These are phyloP conservation scores for Laothoe populi DNA, from an alignment of 2,888 invertebrate species.

Conservation along the genomic window DNA sequence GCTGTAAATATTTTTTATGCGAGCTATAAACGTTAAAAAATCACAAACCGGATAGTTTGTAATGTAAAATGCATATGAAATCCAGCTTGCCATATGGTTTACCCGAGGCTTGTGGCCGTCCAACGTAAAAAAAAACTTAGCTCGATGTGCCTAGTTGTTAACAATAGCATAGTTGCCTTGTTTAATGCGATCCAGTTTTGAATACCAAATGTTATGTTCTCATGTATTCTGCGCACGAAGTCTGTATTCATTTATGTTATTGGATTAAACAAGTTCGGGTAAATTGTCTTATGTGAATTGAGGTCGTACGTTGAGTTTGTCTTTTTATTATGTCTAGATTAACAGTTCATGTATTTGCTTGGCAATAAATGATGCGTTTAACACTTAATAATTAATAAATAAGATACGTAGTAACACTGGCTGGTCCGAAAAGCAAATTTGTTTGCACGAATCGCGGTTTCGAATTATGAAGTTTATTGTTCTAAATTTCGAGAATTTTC, in stretches of 20 bases:
- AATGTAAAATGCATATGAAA: conserved; percentile 26
- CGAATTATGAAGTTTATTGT: no score
- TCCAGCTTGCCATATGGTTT: conserved; percentile 24
- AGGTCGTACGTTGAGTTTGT: background rate
- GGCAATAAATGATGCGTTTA: no score
- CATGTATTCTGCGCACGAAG: conserved; percentile 9
- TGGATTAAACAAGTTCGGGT: background rate
- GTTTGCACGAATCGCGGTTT: no score
- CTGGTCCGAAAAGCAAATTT: no score
- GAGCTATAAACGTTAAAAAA: conserved; percentile 12
- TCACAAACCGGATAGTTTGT: conserved; percentile 12
- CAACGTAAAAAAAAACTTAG: conserved; percentile 25
- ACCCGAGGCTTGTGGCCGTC: conserved; percentile 23
- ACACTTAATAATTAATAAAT: no score
- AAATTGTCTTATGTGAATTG: background rate
- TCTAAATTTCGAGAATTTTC: no score
- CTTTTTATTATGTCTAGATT: no score
- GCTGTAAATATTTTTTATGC: conserved; percentile 30
- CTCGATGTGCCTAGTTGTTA: background rate
- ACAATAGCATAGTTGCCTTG: conserved; percentile 9
- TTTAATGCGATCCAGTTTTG: background rate
- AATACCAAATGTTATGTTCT: conserved; percentile 18
- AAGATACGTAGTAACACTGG: no score
- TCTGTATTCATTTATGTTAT: background rate
- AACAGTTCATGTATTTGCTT: no score